Conservation (phyloP, 2,797 vertebrate species). For the Onychomys torridus region DNA sequence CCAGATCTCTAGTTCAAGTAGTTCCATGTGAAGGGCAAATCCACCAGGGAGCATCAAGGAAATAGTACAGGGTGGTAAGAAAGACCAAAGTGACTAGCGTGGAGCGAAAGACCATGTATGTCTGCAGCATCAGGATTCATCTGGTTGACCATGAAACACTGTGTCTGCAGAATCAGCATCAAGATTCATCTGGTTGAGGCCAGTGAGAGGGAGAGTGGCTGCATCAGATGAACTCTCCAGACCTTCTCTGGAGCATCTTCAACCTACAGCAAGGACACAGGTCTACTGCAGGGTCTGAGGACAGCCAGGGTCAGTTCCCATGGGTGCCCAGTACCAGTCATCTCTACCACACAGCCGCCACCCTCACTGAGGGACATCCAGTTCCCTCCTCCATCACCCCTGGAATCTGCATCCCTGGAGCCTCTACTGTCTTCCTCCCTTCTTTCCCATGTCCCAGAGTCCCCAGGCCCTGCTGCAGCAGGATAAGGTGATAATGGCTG, state of each 20-base stretch:
- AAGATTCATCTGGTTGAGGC: neutral
- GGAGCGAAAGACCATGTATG: too few relatives aligned
- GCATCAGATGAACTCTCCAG: neutral
- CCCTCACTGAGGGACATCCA: too few relatives aligned
- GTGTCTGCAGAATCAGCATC: neutral
- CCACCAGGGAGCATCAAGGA: neutral
- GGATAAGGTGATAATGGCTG: neutral
- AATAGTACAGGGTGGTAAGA: neutral
- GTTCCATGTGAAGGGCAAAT: neutral
- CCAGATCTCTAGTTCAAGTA: neutral
- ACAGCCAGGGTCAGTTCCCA: neutral
- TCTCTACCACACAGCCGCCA: neutral
- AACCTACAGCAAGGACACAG: neutral
- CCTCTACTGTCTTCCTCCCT: too few relatives aligned
- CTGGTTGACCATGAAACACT: neutral
- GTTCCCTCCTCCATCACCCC: too few relatives aligned
- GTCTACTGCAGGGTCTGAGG: neutral
- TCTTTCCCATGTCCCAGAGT: too few relatives aligned
- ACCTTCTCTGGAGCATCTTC: neutral
- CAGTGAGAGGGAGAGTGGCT: neutral
- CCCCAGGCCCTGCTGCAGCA: rapidly evolving
- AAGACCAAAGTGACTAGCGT: neutral
- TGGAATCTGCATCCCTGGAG: neutral
- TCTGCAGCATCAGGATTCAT: too few relatives aligned
- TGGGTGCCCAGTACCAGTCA: too few relatives aligned